These are phyloP conservation scores for Prenolepis imparis DNA, from an alignment of 2,888 invertebrate species.

Conservation along the genomic window DNA sequence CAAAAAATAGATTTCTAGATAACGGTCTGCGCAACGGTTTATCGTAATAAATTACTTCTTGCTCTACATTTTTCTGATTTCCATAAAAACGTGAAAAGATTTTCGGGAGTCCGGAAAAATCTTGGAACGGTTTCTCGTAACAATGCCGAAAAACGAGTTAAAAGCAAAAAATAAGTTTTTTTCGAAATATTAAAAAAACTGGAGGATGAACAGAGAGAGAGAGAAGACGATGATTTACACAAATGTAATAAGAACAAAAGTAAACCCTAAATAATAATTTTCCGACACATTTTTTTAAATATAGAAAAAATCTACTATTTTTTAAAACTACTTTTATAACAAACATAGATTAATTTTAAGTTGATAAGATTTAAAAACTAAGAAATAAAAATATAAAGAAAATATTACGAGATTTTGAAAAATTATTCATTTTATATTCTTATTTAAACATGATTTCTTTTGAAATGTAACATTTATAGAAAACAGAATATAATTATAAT, in stretches of 20 bases:
- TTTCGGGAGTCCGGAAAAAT: conserved; percentile 59
- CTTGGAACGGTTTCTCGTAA: conserved; percentile 76
- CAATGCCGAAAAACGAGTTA: conserved; percentile 73
- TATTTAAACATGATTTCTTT: background rate
- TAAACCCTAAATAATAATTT: background rate
- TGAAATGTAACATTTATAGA: background rate
- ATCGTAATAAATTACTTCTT: conserved; percentile 81
- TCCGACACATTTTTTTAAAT: background rate
- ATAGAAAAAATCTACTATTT: background rate
- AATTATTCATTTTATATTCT: background rate
- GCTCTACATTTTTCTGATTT: conserved; percentile 25
- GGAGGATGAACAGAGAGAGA: conserved; percentile 61
- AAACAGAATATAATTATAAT: background rate
- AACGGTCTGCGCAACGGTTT: conserved; percentile 46
- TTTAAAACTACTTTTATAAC: background rate
- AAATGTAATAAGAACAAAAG: conserved; percentile 74
- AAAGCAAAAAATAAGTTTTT: conserved; percentile 78
- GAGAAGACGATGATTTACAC: conserved; percentile 67
- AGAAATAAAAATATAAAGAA: background rate
- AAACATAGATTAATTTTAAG: background rate
- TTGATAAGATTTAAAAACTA: background rate
- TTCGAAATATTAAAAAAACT: conserved; percentile 80
- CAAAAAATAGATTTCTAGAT: conserved; percentile 75
- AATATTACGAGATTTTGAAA: background rate
- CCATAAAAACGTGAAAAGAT: background rate